Base-by-base conservation (phyloP, 2,113 vertebrate species). In the Ramphastos sulfuratus region DNA sequence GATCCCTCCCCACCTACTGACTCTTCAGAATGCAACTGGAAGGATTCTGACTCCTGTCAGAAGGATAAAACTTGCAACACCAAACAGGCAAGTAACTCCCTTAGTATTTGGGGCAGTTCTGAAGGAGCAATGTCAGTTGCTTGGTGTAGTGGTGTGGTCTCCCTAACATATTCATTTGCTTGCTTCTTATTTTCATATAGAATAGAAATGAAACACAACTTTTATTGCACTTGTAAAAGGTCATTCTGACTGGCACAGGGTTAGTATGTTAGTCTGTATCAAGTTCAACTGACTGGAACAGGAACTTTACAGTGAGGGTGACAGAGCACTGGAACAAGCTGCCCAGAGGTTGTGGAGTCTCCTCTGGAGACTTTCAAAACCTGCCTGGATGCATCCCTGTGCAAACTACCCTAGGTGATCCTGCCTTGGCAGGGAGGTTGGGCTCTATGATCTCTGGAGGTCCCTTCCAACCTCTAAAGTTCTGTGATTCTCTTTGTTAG, bases 71-170 rank as follows among this genome's bases (percentile, higher is more conserved):
- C 94, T 65, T 96, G 96, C 54, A 97, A 93, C 95, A 97, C 97
- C 73, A 93, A 96, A 91, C 96, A 98, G 98, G 99, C 97, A 97
- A 98, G 98, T 97, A 16, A 46, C 58, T 85, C 28, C 2, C 24
- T 8, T 2, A 7, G 11, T 31, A 7, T 33, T 64, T 65, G 55
- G 24, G 46, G 31, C 25, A 56, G 8, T 44, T 79, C 28, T 70
- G 35, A 67, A 54, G 24, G 65, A 82, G 9, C 8, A 44, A 3
- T 37, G 23, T 30, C 1, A 44, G 4, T 65, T 60, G 20, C 50
- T 75, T 12, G n/a, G 15, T 42, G 48, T 7, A 61, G 0, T 37
- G 24, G 4, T 0, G 2, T 9, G 20, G 16, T 10, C 5, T 63
- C 35, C 39, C 21, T 7, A 20, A 16, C 7, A 0, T 25, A 9